Evolutionary conservation across 2,888 invertebrate genomes (phyloP).

Genomic region (Drosophila atripex): DNA sequence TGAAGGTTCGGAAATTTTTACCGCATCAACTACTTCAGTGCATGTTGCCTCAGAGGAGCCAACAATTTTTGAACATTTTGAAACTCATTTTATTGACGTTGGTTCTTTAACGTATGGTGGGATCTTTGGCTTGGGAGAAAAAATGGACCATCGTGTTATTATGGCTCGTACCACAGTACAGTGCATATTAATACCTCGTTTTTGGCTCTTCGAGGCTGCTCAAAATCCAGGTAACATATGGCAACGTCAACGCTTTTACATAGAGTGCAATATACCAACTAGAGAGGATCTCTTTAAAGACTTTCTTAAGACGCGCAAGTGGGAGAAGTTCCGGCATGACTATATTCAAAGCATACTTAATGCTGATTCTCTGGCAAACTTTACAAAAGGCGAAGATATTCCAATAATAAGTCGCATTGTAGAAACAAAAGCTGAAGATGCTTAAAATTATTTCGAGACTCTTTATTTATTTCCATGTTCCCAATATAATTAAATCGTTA

Average conservation of each 20-base stretch:
- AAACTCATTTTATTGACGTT: constrained; percentile 82
- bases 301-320: constrained; percentile 79
- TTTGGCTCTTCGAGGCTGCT: constrained; percentile 87
- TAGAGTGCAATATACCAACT: constrained; percentile 81
- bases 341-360: constrained; percentile 67
- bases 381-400: constrained; percentile 80
- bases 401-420: constrained; percentile 82
- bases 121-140: constrained; percentile 89
- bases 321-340: constrained; percentile 79
- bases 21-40: constrained; percentile 3
- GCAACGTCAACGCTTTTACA: constrained; percentile 79
- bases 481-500: constrained; percentile 9
- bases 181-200: constrained; percentile 89
- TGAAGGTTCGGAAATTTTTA: constrained; percentile 23
- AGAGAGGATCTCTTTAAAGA: constrained; percentile 77
- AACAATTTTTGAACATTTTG: constrained; percentile 11
- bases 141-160: constrained; percentile 88
- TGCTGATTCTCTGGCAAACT: constrained; percentile 48
- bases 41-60: background rate
- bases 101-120: constrained; percentile 81
- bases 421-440: constrained; percentile 60
- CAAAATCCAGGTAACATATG: constrained; percentile 83
- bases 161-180: constrained; percentile 87
- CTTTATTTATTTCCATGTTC: constrained; percentile 20
- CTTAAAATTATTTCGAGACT: background rate